Conservation (phyloP, 2,113 vertebrate genomes). For the western clawed frog (Xenopus tropicalis) region DNA sequence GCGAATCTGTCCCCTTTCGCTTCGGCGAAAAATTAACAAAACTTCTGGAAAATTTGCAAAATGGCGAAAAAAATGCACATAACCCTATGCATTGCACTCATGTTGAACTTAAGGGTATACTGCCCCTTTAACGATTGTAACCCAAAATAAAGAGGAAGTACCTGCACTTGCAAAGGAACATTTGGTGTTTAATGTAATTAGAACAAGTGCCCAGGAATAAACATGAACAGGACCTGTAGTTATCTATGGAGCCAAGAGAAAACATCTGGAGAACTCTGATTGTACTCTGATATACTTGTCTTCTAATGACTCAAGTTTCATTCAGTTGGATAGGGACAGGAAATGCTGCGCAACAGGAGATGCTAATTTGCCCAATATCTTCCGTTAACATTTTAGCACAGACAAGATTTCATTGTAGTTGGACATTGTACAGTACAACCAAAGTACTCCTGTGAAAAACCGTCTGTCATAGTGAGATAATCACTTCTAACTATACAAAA, state of each 20-base stretch:
- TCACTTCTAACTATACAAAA: no score
- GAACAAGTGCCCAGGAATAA: constrained; percentile 1
- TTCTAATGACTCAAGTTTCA: background rate
- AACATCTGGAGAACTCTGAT: constrained; percentile 31
- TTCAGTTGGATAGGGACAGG: background rate
- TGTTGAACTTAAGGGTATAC: no score
- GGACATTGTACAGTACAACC: background rate
- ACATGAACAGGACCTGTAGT: constrained; percentile 7
- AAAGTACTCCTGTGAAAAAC: no score
- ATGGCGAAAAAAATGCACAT: no score
- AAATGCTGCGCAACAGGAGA: background rate
- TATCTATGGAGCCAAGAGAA: constrained; percentile 7
- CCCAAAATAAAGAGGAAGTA: background rate
- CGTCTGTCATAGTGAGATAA: no score
- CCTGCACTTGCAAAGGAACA: background rate
- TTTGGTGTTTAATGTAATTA: constrained; percentile 27
- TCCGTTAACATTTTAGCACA: background rate
- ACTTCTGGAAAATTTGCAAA: no score
- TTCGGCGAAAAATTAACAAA: no score
- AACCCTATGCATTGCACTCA: no score
- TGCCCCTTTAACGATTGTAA: no score
- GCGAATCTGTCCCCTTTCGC: no score
- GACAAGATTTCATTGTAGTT: no score
- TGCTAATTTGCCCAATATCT: background rate
- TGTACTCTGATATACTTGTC: background rate